Evolutionary conservation across 2,797 vertebrate genomes (phyloP).

Genomic region (Dallia pectoralis): DNA sequence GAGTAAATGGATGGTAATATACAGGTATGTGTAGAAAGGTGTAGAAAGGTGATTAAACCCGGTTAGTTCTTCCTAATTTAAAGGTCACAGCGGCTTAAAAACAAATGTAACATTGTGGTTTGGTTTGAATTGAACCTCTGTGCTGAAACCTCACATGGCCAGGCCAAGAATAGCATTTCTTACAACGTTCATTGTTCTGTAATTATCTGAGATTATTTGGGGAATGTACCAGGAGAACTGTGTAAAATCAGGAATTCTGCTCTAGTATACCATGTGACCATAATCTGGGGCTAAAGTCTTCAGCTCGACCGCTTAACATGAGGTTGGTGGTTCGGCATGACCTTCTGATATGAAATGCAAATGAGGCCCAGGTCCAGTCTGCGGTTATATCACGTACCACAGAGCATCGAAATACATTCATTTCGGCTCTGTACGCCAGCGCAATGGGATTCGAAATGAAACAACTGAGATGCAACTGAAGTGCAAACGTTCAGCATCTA

Average conservation of each 20-base stretch:
- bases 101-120: neutral
- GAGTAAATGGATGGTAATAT: too few species aligned
- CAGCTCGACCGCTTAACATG: neutral
- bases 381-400: neutral
- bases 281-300: slow-evolving; percentile 36
- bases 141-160: neutral
- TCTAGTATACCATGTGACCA: slow-evolving; percentile 28
- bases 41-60: too few species aligned
- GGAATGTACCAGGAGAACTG: neutral
- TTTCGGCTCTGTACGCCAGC: too few species aligned
- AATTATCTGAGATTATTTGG: neutral
- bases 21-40: too few species aligned
- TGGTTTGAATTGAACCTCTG: neutral
- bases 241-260: neutral
- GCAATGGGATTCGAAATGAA: too few species aligned
- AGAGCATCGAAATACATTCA: neutral
- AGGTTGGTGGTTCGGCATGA: slow-evolving; percentile 1
- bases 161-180: neutral
- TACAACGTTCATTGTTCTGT: neutral
- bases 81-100: neutral
- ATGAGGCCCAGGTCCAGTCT: neutral
- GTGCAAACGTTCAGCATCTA: too few species aligned
- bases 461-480: too few species aligned
- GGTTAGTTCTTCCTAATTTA: too few species aligned
- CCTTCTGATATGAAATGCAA: slow-evolving; percentile 31